Conservation (phyloP, 2,888 invertebrate genomes). For the Tenthredo distinguenda region DNA sequence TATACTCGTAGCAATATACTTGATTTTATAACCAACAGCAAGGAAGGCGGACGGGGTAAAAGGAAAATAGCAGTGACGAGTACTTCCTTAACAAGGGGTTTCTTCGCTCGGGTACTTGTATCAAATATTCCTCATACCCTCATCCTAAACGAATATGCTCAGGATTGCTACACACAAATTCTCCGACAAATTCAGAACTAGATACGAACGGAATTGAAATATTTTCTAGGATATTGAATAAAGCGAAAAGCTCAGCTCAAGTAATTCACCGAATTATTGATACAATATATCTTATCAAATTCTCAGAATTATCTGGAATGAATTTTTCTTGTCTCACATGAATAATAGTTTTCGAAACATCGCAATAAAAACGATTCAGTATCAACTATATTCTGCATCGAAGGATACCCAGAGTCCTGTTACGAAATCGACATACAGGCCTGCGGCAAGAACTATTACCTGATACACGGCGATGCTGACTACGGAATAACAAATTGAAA, state of each 20-base stretch:
- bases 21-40: conserved; percentile 48
- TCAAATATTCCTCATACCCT: conserved; percentile 27
- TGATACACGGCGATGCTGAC: neutral
- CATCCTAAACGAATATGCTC: neutral
- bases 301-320: neutral
- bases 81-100: conserved; percentile 20
- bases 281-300: neutral
- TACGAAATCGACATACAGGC: neutral
- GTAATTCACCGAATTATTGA: too few relatives aligned
- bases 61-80: conserved; percentile 36
- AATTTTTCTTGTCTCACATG: neutral
- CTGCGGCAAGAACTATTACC: neutral
- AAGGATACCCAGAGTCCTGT: neutral
- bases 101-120: neutral
- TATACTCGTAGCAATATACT: conserved; percentile 49
- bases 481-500: neutral
- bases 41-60: conserved; percentile 7
- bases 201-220: neutral
- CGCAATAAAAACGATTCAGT: neutral
- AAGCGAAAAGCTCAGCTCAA: neutral
- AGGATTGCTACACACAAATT: neutral
- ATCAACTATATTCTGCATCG: neutral
- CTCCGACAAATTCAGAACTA: neutral
- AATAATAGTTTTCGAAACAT: neutral
- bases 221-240: neutral